Percentiles rank a stretch among this genome's conserved stretches.
phyloP scores from a whole-genome alignment of 2,888 invertebrate genomes.

The Nomada ruficornis region DNA sequence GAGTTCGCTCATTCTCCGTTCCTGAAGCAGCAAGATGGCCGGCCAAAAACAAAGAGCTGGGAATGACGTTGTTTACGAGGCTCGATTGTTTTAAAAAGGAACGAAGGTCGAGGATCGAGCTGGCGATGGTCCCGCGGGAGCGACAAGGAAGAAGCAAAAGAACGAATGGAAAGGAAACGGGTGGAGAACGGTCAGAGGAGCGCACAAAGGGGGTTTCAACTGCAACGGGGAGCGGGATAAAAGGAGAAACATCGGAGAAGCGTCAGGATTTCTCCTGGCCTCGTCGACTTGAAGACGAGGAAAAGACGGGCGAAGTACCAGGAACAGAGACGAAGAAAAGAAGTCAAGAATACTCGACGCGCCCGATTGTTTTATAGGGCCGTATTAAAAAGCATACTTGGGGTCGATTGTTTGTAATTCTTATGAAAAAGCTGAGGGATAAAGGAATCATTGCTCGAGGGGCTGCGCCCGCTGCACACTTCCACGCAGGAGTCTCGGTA shows the following conservation, averaged over 20 bases:
- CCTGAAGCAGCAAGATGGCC: slow-evolving; percentile 65
- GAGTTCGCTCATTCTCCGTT: slow-evolving; percentile 42
- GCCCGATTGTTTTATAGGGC: slow-evolving; percentile 67
- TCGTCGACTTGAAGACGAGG: slow-evolving; percentile 49
- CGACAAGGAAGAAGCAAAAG: slow-evolving; percentile 46
- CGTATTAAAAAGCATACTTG: slow-evolving; percentile 68
- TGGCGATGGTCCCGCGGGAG: slow-evolving; percentile 38
- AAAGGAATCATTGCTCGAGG: slow-evolving; percentile 39
- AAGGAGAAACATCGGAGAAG: slow-evolving; percentile 12
- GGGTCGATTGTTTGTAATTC: slow-evolving; percentile 69
- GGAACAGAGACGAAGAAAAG: not conserved
- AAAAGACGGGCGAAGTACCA: not conserved
- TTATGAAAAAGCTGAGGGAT: slow-evolving; percentile 59
- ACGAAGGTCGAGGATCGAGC: slow-evolving; percentile 60
- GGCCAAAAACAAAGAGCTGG: slow-evolving; percentile 73
- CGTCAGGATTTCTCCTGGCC: slow-evolving; percentile 49
- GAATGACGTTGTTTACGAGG: slow-evolving; percentile 79
- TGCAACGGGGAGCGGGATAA: slow-evolving; percentile 39
- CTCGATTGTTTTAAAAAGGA: slow-evolving; percentile 77
- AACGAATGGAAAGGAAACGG: slow-evolving; percentile 8
- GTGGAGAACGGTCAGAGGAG: slow-evolving; percentile 9
- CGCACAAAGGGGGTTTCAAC: slow-evolving; percentile 44
- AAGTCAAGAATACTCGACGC: slow-evolving; percentile 9
- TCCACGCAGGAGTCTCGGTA: slow-evolving; percentile 28
- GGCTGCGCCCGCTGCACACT: slow-evolving; percentile 35